Evolutionary conservation across 2,888 invertebrate genomes (phyloP).

Genomic region (Lamellibrachia columna): DNA sequence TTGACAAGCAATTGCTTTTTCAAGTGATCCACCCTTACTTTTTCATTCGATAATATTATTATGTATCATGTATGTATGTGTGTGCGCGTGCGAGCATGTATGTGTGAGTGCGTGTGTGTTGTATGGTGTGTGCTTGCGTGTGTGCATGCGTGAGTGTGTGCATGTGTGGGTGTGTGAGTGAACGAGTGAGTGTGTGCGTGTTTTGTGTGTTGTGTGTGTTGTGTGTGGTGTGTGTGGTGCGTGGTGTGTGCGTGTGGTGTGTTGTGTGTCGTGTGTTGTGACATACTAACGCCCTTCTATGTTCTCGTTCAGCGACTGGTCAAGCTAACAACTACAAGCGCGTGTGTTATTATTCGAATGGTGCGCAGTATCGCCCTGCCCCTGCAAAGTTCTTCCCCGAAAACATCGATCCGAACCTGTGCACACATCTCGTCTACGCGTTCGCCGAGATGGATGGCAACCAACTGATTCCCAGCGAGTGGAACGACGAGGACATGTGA

Average conservation of each 20-base stretch:
- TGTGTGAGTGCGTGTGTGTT: no score
- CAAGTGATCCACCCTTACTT: no score
- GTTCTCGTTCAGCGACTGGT: no score
- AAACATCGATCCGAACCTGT: conserved; percentile 91
- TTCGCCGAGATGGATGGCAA: conserved; percentile 98
- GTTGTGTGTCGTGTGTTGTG: no score
- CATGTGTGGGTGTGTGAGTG: not conserved
- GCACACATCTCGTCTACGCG: conserved; percentile 96
- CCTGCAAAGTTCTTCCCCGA: conserved; percentile 92
- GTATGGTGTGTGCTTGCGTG: no score
- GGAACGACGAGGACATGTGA: conserved; percentile 77
- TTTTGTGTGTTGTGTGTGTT: no score
- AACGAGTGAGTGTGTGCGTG: no score
- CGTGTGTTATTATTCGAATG: conserved; percentile 97
- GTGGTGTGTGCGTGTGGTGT: no score
- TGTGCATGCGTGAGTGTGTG: not conserved
- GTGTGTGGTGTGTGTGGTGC: no score
- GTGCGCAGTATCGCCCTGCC: conserved; percentile 90
- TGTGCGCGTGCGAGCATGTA: not conserved
- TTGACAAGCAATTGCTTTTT: no score
- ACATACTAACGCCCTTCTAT: no score
- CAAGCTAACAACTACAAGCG: conserved; percentile 36
- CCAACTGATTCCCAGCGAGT: conserved; percentile 89
- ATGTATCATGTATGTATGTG: not conserved
- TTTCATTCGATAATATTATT: no score